Evolutionary conservation across 2,113 vertebrate species (phyloP), one percentile per base, ranked within the genome.

Genomic region (Lophochroa leadbeateri): DNA sequence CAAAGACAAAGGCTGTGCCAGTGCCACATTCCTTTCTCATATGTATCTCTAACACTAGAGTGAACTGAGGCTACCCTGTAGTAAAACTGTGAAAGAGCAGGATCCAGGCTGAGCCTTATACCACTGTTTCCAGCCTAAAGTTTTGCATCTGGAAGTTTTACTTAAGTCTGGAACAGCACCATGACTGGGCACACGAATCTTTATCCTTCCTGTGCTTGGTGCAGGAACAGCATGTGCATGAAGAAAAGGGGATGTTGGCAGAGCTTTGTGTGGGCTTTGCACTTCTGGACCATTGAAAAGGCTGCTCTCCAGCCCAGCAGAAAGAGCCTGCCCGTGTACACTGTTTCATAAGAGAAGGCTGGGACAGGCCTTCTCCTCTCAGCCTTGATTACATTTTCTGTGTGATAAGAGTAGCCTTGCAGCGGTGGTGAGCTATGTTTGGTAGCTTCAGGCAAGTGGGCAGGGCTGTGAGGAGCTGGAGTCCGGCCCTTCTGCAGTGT

Each of bases 181-280:
- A 2, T 41, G 37, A 68, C 20, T 7, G 1, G 44, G n/a, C 49
- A 28, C 9, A 15, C 0, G 4, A 50, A 58, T 49, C 19, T 37
- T 3, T 2, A 4, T 58, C 18, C 17, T 7, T 37, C 25, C 25
- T 9, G 7, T 74, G 25, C 63, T 53, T 53, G 23, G 11, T 57
- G 60, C 28, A 41, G 31, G 15, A 82, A 6, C 17, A 61, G 41
- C 53, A 37, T 0, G 0, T 5, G 6, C 0, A 0, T 23, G 63
- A 60, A 70, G 46, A 65, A 28, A 11, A 35, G 18, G 43, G 11
- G 13, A 24, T 61, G 33, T 6, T 76, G 70, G 49, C 75, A 55
- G 47, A 81, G 47, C 23, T 71, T 50, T 57, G 3, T 31, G 37
- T 0, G 0, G n/a, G 16, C 43, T 88, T 49, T 58, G 49, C 52